These are phyloP conservation scores for Poeciliopsis turneri DNA, from an alignment of 2,797 vertebrate species.

Conservation along the genomic window DNA sequence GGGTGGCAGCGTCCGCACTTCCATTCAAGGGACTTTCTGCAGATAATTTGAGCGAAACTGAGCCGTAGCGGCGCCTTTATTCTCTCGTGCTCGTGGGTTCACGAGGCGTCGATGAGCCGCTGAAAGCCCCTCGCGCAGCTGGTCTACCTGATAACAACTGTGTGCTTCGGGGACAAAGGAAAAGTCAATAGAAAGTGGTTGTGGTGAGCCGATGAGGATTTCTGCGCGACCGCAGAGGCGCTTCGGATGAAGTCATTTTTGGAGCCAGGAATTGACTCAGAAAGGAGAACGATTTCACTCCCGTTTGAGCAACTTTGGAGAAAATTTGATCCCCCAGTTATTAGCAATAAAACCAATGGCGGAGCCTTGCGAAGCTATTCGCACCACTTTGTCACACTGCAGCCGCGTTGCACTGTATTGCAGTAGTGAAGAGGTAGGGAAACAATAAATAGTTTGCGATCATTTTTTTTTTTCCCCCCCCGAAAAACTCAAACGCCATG, in stretches of 20 bases:
- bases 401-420: too few species aligned
- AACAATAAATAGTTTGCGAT: not conserved
- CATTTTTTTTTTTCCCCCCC: too few species aligned
- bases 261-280: not conserved
- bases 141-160: conserved; percentile 72
- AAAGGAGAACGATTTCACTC: not conserved
- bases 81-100: conserved; percentile 51
- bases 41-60: conserved; percentile 50
- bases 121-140: conserved; percentile 61
- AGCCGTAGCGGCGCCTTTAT: conserved; percentile 37
- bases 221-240: conserved; percentile 31
- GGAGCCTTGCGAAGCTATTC: not conserved
- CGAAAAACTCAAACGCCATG: too few species aligned
- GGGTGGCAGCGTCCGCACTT: conserved; percentile 59
- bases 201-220: conserved; percentile 21
- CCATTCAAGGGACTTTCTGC: conserved; percentile 46
- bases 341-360: not conserved
- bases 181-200: conserved; percentile 69
- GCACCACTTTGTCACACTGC: not conserved
- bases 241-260: conserved; percentile 6
- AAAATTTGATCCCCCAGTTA: not conserved
- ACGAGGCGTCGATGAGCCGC: conserved; percentile 65
- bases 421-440: not conserved
- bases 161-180: conserved; percentile 55
- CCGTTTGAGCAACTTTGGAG: not conserved